These are phyloP conservation scores for Hyles lineata DNA, from an alignment of 2,888 invertebrate species.

Conservation along the genomic window DNA sequence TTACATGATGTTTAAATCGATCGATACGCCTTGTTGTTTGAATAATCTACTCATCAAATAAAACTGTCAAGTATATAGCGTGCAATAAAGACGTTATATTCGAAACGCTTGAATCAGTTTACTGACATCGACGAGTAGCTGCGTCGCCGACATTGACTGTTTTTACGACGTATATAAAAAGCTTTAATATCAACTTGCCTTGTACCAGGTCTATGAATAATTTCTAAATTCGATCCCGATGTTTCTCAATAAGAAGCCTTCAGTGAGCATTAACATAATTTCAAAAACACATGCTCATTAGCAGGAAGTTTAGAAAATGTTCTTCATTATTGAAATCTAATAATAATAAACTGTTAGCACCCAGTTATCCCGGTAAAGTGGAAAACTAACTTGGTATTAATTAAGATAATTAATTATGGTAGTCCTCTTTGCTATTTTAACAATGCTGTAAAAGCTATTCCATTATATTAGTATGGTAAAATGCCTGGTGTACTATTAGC, in stretches of 20 bases:
- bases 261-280: neutral
- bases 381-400: neutral
- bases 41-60: conserved; percentile 43
- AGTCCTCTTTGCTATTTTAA: neutral
- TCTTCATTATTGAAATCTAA: neutral
- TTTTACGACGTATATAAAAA: conserved; percentile 1
- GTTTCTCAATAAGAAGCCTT: neutral
- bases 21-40: conserved; percentile 45
- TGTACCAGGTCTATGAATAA: neutral
- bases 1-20: conserved; percentile 56
- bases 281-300: neutral
- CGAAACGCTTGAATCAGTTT: neutral
- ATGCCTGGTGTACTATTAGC: conserved; percentile 35
- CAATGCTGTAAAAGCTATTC: conserved; percentile 16
- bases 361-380: neutral
- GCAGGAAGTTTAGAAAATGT: neutral
- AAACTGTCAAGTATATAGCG: conserved; percentile 31
- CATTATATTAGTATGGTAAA: conserved; percentile 6
- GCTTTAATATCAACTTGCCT: conserved; percentile 2
- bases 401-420: conserved; percentile 8
- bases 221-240: neutral
- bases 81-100: conserved; percentile 11
- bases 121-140: conserved; percentile 6
- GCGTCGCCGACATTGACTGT: neutral
- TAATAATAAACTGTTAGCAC: neutral